These are phyloP conservation scores for Eubasilissa splendida DNA, from an alignment of 2,888 invertebrate genomes.

Conservation along the genomic window DNA sequence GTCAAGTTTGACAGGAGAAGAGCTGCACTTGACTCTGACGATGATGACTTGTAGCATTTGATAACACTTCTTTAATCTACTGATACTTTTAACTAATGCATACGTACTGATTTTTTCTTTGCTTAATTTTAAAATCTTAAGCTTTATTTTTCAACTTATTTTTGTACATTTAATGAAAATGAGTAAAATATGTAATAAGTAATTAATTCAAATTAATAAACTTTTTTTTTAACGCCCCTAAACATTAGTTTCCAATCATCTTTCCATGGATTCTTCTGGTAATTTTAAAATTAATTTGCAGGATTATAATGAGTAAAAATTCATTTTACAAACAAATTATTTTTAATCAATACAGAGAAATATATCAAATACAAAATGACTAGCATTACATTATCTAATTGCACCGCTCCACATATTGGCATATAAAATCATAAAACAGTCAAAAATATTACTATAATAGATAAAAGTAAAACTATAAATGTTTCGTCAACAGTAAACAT, in stretches of 20 bases:
- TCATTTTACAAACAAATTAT: conserved; percentile 9
- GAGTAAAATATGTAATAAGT: conserved; percentile 10
- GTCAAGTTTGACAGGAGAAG: conserved; percentile 94
- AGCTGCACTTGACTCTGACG: conserved; percentile 90
- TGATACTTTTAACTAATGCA: conserved; percentile 9
- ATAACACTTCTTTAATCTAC: background rate
- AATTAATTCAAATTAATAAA: conserved; percentile 20
- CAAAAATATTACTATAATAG: background rate
- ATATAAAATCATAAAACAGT: conserved; percentile 1
- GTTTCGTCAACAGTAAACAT: too few species aligned
- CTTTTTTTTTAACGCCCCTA: conserved; percentile 1
- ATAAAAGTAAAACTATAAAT: too few species aligned
- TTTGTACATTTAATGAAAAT: conserved; percentile 10
- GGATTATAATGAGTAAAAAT: too few species aligned
- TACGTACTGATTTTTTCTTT: conserved; percentile 21
- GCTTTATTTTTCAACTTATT: conserved; percentile 3
- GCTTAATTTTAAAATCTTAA: conserved; percentile 9
- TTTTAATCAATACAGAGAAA: conserved; percentile 20
- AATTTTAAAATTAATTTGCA: too few species aligned
- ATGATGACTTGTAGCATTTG: conserved; percentile 68
- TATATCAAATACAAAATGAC: conserved; percentile 37
- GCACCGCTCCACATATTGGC: background rate
- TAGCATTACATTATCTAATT: conserved; percentile 12
- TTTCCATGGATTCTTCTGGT: background rate
- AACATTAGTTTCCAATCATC: conserved; percentile 1